A percentile compares a stretch with the other conserved stretches of the same genome.
Conservation (phyloP, 2,797 vertebrate species). For the Stomatorhinus walkeri region DNA sequence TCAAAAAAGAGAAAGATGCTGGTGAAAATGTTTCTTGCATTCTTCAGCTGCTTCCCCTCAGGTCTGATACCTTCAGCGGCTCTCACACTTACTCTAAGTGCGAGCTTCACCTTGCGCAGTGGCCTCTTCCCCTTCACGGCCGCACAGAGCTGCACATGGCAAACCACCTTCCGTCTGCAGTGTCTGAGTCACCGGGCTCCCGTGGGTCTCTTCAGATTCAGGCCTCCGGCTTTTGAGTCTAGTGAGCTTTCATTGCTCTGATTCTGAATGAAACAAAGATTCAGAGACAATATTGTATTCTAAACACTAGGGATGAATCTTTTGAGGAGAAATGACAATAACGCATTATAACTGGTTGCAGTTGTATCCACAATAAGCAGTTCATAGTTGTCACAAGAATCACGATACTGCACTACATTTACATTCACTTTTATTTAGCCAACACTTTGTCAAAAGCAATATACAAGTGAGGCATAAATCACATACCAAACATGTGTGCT, state of each 20-base stretch:
- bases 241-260: background rate
- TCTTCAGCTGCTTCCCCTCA: background rate
- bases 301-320: background rate
- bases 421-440: background rate
- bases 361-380: background rate
- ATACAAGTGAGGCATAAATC: background rate
- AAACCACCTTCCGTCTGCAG: background rate
- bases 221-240: background rate
- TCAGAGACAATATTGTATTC: background rate
- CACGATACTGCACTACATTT: background rate
- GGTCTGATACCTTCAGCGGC: background rate
- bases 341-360: background rate
- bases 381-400: background rate
- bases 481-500: background rate
- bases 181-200: background rate
- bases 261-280: background rate
- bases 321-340: background rate
- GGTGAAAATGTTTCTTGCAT: background rate
- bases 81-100: background rate
- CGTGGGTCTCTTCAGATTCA: background rate
- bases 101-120: background rate
- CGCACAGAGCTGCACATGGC: background rate
- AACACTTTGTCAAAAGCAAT: background rate
- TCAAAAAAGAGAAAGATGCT: background rate
- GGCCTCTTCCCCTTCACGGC: background rate